A percentile compares a stretch with the other conserved stretches of the same genome.
phyloP scores from a whole-genome alignment of 2,113 vertebrate species.

The Pachypanchax playfairii region DNA sequence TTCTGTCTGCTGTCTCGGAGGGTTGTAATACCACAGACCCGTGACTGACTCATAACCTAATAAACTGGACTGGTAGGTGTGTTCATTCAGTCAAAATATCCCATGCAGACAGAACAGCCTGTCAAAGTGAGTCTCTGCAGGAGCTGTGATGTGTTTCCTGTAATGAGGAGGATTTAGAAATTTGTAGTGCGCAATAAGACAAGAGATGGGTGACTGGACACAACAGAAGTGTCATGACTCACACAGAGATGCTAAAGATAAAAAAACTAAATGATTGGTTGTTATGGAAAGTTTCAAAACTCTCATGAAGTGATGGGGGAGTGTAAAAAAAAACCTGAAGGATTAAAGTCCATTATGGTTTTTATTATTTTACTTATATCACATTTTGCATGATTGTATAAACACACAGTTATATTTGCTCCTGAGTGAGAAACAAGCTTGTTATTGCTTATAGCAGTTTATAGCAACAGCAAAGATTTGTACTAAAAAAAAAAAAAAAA shows the following conservation, averaged over 20 bases:
- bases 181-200: conserved; percentile 41
- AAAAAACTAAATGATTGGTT: conserved; percentile 19
- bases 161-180: conserved; percentile 66
- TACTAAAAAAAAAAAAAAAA: no score
- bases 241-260: conserved; percentile 38
- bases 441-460: no score
- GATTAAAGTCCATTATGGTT: background rate
- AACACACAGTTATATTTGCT: no score
- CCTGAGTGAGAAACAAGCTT: no score
- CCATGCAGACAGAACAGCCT: conserved; percentile 39
- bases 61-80: conserved; percentile 66
- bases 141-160: conserved; percentile 48
- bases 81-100: conserved; percentile 64
- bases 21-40: conserved; percentile 39
- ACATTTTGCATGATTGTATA: no score
- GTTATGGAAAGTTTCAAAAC: conserved; percentile 20
- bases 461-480: no score
- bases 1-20: conserved; percentile 49
- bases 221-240: conserved; percentile 55
- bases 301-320: conserved; percentile 19
- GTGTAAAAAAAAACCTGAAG: background rate
- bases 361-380: no score
- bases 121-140: conserved; percentile 53
- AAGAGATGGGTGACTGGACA: conserved; percentile 48
- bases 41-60: conserved; percentile 57